Evolutionary conservation across 2,113 vertebrate genomes (phyloP), one percentile per base, ranked within the genome.

Genomic region (Mesocricetus auratus): DNA sequence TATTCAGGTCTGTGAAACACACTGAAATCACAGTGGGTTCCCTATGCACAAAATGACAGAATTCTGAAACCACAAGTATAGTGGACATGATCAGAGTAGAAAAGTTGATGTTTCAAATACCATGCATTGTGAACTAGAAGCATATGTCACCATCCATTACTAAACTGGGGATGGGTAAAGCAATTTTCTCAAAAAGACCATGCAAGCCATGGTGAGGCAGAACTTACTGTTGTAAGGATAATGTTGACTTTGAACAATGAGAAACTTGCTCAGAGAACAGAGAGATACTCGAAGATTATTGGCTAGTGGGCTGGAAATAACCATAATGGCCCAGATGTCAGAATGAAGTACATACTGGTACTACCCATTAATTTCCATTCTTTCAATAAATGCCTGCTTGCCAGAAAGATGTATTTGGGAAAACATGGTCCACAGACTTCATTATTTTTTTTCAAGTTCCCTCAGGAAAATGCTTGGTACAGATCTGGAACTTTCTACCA

Each of bases 31-130:
- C 39, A n/a, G 74, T 77, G 24, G 33, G 29, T 78, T 88, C 92
- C 71, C 26, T 74, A 69, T 29, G 21, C 62, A 64, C 39, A 93
- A 95, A 96, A 95, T 75, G 47, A 89, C 58, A 86, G 78, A 79
- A 94, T 79, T 89, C 56, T 53, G 73, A 58, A 69, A 86, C 8
- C 68, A 13, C 73, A 78, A 77, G 22, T 91, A 83, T 50, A 89
- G 11, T 89, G 29, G 68, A 85, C 62, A 95, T 45, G 56, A 64
- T 87, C 69, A 73, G 47, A 21, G 3, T 89, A 86, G 91, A 94
- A 94, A 89, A 45, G 12, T 42, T 93, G 36, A 83, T 74, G 91
- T 87, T 93, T 95, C 64, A 90, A 95, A 94, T 85, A 29, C 17
- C 58, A 85, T n/a, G n/a, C 77, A 92, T 60, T 86, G 94, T 91